A percentile compares a stretch with the other conserved stretches of the same genome.
These are phyloP conservation scores for Dicaeum eximium DNA, from an alignment of 2,113 vertebrate species.

Conservation along the genomic window DNA sequence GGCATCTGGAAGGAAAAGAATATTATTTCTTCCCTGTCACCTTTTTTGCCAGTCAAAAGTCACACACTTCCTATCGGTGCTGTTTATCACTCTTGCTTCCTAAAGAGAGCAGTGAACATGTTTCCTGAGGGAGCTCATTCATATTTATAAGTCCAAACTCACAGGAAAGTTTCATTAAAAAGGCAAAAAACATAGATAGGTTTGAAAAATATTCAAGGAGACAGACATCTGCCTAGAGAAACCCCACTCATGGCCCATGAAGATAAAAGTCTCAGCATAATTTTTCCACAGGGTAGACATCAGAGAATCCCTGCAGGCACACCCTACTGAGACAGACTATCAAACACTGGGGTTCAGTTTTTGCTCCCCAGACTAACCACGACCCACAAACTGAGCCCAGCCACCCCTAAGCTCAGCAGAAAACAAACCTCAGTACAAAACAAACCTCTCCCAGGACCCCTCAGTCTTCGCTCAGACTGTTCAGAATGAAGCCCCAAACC, in stretches of 20 bases:
- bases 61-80: not conserved
- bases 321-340: fast-evolving
- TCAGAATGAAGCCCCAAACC: not conserved
- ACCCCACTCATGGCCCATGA: not conserved
- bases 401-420: not conserved
- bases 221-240: not conserved
- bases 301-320: not conserved
- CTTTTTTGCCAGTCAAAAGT: not conserved
- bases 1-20: not conserved
- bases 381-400: not conserved
- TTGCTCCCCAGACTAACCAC: not conserved
- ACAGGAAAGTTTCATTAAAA: not conserved
- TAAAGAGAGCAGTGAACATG: not conserved
- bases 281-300: not conserved
- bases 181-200: not conserved
- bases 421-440: not conserved
- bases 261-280: not conserved
- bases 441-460: not conserved
- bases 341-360: not conserved
- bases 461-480: not conserved
- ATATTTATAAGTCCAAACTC: not conserved
- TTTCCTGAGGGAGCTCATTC: not conserved
- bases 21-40: not conserved
- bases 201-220: not conserved
- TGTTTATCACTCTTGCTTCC: not conserved